Conservation (phyloP, 1,140 invertebrate genomes). For the Drosophila hydei region DNA sequence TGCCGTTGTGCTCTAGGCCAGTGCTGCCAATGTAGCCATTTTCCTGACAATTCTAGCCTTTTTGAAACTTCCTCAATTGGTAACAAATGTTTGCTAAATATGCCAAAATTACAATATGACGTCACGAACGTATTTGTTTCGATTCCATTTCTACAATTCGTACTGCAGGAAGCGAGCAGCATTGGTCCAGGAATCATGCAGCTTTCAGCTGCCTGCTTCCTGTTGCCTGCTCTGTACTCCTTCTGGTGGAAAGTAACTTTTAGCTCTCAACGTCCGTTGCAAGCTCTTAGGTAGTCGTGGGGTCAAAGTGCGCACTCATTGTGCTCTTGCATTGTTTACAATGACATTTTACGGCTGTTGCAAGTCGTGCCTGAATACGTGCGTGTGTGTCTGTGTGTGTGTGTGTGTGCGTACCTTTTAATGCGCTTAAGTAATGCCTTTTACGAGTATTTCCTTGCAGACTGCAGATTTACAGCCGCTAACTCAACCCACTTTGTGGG, state of each 20-base stretch:
- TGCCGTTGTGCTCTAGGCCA: not conserved
- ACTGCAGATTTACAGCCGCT: slow-evolving; percentile 62
- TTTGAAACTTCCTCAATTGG: too few species aligned
- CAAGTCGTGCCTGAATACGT: slow-evolving; percentile 17
- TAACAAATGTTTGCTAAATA: too few species aligned
- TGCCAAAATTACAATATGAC: too few species aligned
- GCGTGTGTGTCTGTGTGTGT: slow-evolving; percentile 21
- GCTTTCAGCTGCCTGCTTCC: not conserved
- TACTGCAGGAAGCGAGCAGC: too few species aligned
- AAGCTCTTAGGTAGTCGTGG: slow-evolving; percentile 21
- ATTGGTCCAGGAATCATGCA: slow-evolving; percentile 3
- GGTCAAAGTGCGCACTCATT: slow-evolving; percentile 49
- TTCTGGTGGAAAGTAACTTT: slow-evolving; percentile 8
- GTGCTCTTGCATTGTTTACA: slow-evolving; percentile 55
- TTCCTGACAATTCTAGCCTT: too few species aligned
- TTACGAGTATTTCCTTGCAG: slow-evolving; percentile 57
- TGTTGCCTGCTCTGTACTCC: not conserved
- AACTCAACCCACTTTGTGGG: slow-evolving; percentile 43
- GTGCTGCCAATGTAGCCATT: too few species aligned
- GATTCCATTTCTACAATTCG: too few species aligned
- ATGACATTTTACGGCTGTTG: slow-evolving; percentile 57
- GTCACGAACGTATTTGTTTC: not conserved
- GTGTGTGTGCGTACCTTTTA: slow-evolving; percentile 47
- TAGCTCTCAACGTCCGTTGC: slow-evolving; percentile 5
- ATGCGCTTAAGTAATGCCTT: slow-evolving; percentile 63